Percentiles rank a stretch among this genome's conserved stretches.
These are phyloP conservation scores for Trichechus manatus DNA, from an alignment of 2,113 vertebrate species.

Conservation along the genomic window DNA sequence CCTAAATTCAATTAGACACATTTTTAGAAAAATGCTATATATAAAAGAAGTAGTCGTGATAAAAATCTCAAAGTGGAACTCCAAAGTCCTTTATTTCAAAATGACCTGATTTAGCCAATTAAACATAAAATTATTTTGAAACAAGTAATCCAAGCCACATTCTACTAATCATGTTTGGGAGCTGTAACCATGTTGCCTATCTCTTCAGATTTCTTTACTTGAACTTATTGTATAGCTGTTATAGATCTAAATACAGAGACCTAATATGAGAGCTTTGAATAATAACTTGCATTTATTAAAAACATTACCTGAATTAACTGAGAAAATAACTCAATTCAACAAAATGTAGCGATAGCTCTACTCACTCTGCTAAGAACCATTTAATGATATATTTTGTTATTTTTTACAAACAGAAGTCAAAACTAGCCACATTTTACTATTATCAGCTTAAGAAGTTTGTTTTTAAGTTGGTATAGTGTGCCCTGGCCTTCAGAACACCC, in stretches of 20 bases:
- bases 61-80: slow-evolving; percentile 23
- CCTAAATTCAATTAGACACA: slow-evolving; percentile 17
- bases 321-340: slow-evolving; percentile 36
- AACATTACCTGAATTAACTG: not conserved
- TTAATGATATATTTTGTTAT: not conserved
- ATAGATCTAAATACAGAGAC: not conserved
- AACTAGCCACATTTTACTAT: not conserved
- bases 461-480: not conserved
- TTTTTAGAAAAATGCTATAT: not conserved
- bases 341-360: not conserved
- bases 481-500: not conserved
- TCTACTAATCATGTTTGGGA: not conserved
- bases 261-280: not conserved
- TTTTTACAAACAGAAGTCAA: not conserved
- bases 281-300: not conserved
- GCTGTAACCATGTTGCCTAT: not conserved
- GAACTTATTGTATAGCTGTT: not conserved
- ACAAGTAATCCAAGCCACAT: not conserved
- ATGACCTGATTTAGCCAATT: not conserved
- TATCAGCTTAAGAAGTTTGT: not conserved
- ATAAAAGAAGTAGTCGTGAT: not conserved
- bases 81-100: not conserved
- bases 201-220: not conserved
- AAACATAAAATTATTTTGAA: slow-evolving; percentile 13
- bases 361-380: not conserved